A percentile compares a stretch with the other conserved stretches of the same genome.
Conservation (phyloP, 2,797 vertebrate genomes). For the Scomberomorus guttatus region DNA sequence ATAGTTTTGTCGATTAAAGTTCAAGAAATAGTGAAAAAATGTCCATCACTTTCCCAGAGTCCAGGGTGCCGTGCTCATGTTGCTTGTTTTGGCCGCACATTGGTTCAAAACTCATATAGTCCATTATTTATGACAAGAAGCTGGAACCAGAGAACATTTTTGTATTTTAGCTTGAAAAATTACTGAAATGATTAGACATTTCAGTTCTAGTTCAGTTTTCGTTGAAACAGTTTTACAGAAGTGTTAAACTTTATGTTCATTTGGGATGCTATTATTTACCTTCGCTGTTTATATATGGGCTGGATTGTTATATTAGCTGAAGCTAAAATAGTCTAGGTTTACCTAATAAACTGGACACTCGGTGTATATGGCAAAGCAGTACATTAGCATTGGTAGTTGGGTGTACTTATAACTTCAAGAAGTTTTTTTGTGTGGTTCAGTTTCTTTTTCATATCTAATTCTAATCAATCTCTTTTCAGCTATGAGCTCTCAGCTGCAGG, state of each 20-base stretch:
- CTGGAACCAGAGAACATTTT: too few relatives aligned
- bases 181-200: too few relatives aligned
- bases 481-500: slow-evolving; percentile 98
- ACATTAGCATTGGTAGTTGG: not conserved
- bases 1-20: too few relatives aligned
- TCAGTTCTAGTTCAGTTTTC: not conserved
- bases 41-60: not conserved
- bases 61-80: too few relatives aligned
- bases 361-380: not conserved
- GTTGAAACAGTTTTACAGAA: not conserved
- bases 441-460: not conserved
- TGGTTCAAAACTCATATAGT: too few relatives aligned
- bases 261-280: not conserved
- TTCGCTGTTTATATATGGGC: not conserved
- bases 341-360: not conserved
- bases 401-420: not conserved
- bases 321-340: not conserved
- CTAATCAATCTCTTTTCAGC: slow-evolving; percentile 77
- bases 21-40: not conserved
- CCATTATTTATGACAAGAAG: not conserved
- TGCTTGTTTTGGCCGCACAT: not conserved
- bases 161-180: too few relatives aligned
- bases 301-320: not conserved
- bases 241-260: not conserved
- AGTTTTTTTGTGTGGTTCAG: not conserved